phyloP scores from a whole-genome alignment of 2,113 vertebrate genomes.

The Lethenteron camtschaticum region DNA sequence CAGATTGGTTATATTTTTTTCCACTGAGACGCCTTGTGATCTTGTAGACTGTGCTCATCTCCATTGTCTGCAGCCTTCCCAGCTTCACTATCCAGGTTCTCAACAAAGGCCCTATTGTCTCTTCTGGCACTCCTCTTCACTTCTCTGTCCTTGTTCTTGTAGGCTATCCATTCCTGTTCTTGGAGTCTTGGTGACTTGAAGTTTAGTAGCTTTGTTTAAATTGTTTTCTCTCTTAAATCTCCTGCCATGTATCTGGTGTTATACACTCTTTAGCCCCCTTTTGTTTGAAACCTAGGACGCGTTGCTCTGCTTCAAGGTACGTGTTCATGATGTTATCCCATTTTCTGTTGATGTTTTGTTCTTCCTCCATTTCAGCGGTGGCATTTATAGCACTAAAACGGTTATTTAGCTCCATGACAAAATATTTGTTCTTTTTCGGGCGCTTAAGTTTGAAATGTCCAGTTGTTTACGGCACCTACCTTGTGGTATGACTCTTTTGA shows the following conservation, averaged over 20 bases:
- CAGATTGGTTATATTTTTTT: constrained; percentile 7
- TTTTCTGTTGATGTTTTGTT: background rate
- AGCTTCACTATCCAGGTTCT: constrained; percentile 7
- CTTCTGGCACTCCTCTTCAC: constrained; percentile 10
- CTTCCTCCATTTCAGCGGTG: background rate
- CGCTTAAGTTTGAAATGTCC: background rate
- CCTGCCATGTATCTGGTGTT: background rate
- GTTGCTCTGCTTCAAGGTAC: background rate
- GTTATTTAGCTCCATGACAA: background rate
- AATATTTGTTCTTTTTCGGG: background rate
- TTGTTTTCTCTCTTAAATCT: background rate
- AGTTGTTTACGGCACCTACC: constrained; percentile 1
- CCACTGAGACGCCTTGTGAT: constrained; percentile 8
- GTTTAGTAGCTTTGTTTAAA: background rate
- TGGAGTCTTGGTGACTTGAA: constrained; percentile 6
- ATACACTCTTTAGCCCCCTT: background rate
- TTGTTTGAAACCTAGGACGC: background rate
- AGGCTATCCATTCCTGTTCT: background rate
- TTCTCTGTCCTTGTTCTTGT: constrained; percentile 7
- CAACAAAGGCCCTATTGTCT: constrained; percentile 10
- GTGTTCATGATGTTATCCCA: background rate
- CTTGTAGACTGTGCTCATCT: constrained; percentile 8
- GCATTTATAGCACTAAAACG: background rate
- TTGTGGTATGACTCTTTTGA: background rate
- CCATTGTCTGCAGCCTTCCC: background rate